Evolutionary conservation across 2,888 invertebrate species (phyloP).

Genomic region (Chymomyza amoena): DNA sequence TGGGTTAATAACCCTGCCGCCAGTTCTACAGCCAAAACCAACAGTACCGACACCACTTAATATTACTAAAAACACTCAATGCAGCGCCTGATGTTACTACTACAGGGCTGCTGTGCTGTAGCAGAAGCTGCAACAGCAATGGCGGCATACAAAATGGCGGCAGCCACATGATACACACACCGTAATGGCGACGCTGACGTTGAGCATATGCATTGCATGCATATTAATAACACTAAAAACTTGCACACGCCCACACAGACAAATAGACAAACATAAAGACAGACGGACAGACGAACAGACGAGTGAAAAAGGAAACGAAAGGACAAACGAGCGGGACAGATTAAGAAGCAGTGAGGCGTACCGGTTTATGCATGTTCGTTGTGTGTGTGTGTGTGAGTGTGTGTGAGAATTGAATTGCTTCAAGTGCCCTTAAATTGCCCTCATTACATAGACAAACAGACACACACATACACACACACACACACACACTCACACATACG

Average conservation of each 20-base stretch:
- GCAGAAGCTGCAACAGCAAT: constrained; percentile 23
- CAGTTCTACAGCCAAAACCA: constrained; percentile 21
- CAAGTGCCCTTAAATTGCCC: constrained; percentile 68
- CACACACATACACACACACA: constrained; percentile 20
- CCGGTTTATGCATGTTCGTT: constrained; percentile 38
- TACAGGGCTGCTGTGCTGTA: background rate
- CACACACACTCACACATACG: constrained; percentile 2
- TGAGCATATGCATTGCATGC: constrained; percentile 60
- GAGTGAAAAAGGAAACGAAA: background rate
- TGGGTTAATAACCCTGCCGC: constrained; percentile 61
- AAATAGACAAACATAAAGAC: constrained; percentile 7
- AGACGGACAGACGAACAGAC: constrained; percentile 22
- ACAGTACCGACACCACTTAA: constrained; percentile 50
- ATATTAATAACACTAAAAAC: constrained; percentile 70
- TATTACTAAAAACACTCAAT: constrained; percentile 57
- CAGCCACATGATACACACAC: constrained; percentile 42
- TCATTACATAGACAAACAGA: constrained; percentile 68
- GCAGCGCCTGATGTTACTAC: constrained; percentile 42
- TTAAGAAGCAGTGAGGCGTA: constrained; percentile 20
- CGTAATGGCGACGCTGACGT: constrained; percentile 21
- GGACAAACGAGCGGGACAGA: constrained; percentile 19
- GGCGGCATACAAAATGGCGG: constrained; percentile 58
- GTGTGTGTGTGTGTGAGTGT: constrained; percentile 52
- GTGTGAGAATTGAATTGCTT: constrained; percentile 67
- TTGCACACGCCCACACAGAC: constrained; percentile 31